Percentiles rank a stretch among this genome's conserved stretches.
phyloP scores from a whole-genome alignment of 2,888 invertebrate species.

The Schrankia costaestrigalis region DNA sequence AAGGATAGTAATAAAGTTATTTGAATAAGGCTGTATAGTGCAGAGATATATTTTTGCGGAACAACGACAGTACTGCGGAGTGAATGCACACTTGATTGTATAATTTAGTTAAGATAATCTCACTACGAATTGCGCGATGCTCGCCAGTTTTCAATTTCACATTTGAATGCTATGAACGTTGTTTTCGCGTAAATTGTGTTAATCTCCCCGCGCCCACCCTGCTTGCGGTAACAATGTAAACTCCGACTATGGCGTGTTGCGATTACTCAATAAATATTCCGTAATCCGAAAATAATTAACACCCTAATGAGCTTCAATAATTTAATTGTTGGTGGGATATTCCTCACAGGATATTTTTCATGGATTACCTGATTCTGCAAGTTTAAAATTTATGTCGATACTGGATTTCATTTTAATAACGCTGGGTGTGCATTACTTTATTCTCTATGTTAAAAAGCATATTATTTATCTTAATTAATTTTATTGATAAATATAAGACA shows the following conservation, averaged over 20 bases:
- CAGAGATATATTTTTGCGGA: slow-evolving; percentile 35
- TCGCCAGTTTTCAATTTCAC: slow-evolving; percentile 59
- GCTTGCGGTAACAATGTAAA: slow-evolving; percentile 33
- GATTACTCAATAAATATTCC: slow-evolving; percentile 42
- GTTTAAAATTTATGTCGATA: too few relatives aligned
- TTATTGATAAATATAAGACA: background rate
- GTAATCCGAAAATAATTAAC: slow-evolving; percentile 46
- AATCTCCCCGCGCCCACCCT: slow-evolving; percentile 21
- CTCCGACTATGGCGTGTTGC: slow-evolving; percentile 11
- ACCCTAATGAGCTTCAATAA: slow-evolving; percentile 41
- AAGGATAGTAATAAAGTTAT: slow-evolving; percentile 30
- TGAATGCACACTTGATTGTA: slow-evolving; percentile 64
- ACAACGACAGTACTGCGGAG: slow-evolving; percentile 15
- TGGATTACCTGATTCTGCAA: too few relatives aligned
- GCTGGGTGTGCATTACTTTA: too few relatives aligned
- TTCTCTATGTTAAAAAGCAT: too few relatives aligned
- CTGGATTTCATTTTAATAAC: too few relatives aligned
- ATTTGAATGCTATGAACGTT: slow-evolving; percentile 51
- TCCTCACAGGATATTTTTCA: background rate
- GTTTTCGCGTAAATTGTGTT: slow-evolving; percentile 53
- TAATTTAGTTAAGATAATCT: slow-evolving; percentile 66
- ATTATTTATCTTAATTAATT: background rate
- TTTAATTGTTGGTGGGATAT: slow-evolving; percentile 27
- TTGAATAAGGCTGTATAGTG: slow-evolving; percentile 24
- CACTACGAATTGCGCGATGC: slow-evolving; percentile 46